phyloP scores from a whole-genome alignment of 2,888 invertebrate species.

The Rotaria macrura region DNA sequence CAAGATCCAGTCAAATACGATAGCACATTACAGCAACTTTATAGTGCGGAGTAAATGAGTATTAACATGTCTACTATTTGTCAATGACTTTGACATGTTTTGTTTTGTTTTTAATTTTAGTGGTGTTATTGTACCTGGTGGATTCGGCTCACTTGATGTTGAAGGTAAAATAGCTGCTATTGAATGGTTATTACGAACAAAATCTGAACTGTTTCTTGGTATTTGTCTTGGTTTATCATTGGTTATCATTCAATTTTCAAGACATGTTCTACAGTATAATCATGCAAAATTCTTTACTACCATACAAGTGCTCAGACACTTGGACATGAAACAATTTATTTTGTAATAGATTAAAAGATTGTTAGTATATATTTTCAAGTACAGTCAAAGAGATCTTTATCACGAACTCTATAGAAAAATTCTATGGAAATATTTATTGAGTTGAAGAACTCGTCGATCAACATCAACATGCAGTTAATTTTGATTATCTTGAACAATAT shows the following conservation, averaged over 20 bases:
- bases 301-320: constrained; percentile 70
- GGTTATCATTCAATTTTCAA: constrained; percentile 82
- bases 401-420: constrained; percentile 38
- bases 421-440: constrained; percentile 45
- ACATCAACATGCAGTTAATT: constrained; percentile 87
- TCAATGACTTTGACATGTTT: background rate
- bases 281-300: constrained; percentile 59
- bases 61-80: background rate
- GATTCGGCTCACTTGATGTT: constrained; percentile 86
- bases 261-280: constrained; percentile 66
- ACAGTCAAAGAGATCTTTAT: too few species aligned
- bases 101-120: constrained; percentile 51
- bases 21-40: constrained; percentile 81
- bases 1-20: constrained; percentile 73
- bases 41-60: constrained; percentile 53
- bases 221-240: constrained; percentile 96
- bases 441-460: constrained; percentile 92
- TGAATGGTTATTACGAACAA: constrained; percentile 79
- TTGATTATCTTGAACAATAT: constrained; percentile 65
- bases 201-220: constrained; percentile 71
- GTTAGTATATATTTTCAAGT: constrained; percentile 14
- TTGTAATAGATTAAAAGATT: constrained; percentile 52
- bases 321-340: constrained; percentile 76
- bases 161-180: constrained; percentile 90
- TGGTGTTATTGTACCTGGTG: constrained; percentile 89